Conservation (phyloP, 2,888 invertebrate species). For the Drosophila kambysellisi region DNA sequence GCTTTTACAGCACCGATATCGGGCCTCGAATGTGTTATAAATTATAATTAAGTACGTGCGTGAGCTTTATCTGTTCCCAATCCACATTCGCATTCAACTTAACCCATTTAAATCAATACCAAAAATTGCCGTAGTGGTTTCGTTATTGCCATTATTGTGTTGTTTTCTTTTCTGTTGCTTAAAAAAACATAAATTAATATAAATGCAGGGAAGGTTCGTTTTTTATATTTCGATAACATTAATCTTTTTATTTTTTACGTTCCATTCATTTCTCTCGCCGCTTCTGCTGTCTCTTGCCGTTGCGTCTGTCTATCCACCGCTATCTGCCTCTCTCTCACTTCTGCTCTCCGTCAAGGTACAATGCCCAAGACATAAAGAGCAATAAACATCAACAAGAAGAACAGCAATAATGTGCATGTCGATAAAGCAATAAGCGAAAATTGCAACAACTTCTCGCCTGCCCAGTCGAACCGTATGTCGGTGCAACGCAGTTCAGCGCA, state of each 20-base stretch:
- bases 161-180: constrained; percentile 1
- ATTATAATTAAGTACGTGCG: constrained; percentile 48
- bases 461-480: constrained; percentile 6
- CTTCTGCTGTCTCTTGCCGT: background rate
- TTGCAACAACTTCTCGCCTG: constrained; percentile 71
- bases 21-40: constrained; percentile 39
- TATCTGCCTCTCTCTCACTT: constrained; percentile 1
- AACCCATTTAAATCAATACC: constrained; percentile 65
- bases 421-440: constrained; percentile 76
- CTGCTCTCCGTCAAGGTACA: constrained; percentile 32
- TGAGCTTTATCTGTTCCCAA: background rate
- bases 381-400: constrained; percentile 12
- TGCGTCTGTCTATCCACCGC: background rate
- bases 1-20: constrained; percentile 24
- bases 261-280: constrained; percentile 3
- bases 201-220: constrained; percentile 42
- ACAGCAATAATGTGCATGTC: constrained; percentile 32
- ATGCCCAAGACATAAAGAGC: constrained; percentile 39
- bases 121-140: constrained; percentile 27
- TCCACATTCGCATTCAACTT: constrained; percentile 14
- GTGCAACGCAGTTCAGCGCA: constrained; percentile 18
- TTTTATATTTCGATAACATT: constrained; percentile 48
- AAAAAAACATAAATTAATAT: constrained; percentile 56
- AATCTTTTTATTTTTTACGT: constrained; percentile 39
- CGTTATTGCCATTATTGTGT: constrained; percentile 34